phyloP scores from a whole-genome alignment of 2,113 vertebrate species.

The Oophaga pumilio region DNA sequence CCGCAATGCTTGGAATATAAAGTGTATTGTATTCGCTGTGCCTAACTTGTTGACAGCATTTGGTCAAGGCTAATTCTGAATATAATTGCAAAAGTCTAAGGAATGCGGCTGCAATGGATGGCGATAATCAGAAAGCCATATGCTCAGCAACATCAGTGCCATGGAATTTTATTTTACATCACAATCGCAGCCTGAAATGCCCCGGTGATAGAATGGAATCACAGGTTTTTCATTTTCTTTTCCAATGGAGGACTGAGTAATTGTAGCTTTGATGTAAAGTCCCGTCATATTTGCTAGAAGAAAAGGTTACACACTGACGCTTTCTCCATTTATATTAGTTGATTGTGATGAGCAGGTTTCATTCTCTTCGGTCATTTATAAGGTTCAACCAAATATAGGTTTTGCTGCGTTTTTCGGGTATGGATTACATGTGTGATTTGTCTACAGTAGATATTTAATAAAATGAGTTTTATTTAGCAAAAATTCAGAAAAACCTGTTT shows the following conservation, averaged over 20 bases:
- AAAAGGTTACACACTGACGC: neutral
- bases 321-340: neutral
- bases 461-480: too few relatives aligned
- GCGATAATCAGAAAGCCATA: neutral
- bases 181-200: neutral
- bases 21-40: neutral
- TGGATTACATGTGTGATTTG: too few relatives aligned
- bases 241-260: neutral
- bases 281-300: neutral
- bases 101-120: neutral
- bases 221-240: too few relatives aligned
- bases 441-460: too few relatives aligned
- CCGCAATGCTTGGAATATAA: constrained; percentile 7
- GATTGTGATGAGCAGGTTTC: neutral
- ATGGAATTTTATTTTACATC: neutral
- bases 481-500: too few relatives aligned
- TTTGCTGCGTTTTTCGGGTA: too few relatives aligned
- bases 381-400: neutral
- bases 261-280: neutral
- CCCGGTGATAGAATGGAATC: neutral
- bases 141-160: neutral
- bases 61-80: neutral
- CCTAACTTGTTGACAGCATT: neutral
- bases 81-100: neutral
- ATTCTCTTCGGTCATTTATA: neutral